Evolutionary conservation across 2,797 vertebrate species (phyloP).

Genomic region (Ptychadena robeensis): DNA sequence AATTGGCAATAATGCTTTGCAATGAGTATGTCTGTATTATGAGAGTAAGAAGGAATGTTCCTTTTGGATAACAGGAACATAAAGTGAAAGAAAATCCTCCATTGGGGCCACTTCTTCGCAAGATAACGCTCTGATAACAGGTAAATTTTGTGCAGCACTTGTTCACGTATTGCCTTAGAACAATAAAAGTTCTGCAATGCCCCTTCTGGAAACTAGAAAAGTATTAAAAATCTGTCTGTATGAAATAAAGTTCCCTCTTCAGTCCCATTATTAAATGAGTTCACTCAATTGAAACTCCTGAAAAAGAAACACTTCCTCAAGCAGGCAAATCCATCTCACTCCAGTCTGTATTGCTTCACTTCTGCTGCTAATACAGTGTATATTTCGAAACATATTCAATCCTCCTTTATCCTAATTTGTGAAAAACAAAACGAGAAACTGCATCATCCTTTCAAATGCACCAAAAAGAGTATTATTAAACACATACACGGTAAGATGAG

Average conservation of each 20-base stretch:
- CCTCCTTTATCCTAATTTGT: neutral
- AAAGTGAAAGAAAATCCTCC: too few species aligned
- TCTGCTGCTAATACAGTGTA: neutral
- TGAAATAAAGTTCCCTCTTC: neutral
- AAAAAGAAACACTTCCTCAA: neutral
- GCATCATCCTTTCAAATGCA: neutral
- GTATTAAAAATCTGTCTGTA: neutral
- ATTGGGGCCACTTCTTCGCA: too few species aligned
- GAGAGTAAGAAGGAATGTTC: too few species aligned
- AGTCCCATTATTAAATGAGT: neutral
- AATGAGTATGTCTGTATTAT: too few species aligned
- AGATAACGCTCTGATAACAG: too few species aligned
- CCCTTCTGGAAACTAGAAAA: neutral
- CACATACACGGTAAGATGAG: neutral
- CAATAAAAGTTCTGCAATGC: neutral
- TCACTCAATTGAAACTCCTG: neutral
- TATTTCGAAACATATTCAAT: neutral
- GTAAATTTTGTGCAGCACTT: neutral
- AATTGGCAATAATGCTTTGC: too few species aligned
- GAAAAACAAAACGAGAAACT: neutral
- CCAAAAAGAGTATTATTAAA: conserved; percentile 3
- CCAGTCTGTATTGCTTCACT: neutral
- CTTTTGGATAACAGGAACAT: too few species aligned
- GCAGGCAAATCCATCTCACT: neutral
- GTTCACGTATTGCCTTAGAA: neutral